Base-by-base conservation (phyloP, 2,797 vertebrate species). In the Gorsachius magnificus region DNA sequence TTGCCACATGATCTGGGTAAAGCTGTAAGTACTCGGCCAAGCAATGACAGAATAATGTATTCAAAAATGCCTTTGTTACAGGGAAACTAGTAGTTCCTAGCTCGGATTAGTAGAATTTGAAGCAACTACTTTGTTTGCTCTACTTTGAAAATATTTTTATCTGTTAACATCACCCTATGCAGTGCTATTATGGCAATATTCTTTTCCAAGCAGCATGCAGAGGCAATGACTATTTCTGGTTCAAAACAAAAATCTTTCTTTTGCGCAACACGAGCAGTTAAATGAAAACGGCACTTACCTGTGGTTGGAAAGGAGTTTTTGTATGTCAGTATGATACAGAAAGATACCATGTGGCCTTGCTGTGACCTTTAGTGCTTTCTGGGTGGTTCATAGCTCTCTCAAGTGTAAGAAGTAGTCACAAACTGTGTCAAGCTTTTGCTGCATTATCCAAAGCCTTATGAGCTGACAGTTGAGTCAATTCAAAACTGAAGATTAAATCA, bases 1-100 rank as follows among this genome's bases (percentile, higher is more conserved):
- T 98, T 99, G 97, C 99, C 99, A 6, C 99, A 99, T 33, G 99
- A 99, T 96, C 98, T 99, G 79, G 97, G 98, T 80, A 99, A 99
- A 97, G 99, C 99, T 91, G 99, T 99, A 96, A 99, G 99, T 98
- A 83, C 46, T 56, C 31, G 16, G 31, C 48, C 56, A 84, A 72
- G 24, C 28, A 33, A 4, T 82, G 46, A n/a, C 28, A 71, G 66
- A 77, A 70, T 22, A 75, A 38, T 46, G 15, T 43, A 9, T 80
- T 76, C 0, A 43, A 53, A 86, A 89, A 54, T 38, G 10, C 38
- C 15, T 57, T 57, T 69, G 24, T 68, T 83, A n/a, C 17, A n/a
- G 69, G 58, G 38, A 58, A 78, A 15, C 5, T 35, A 58, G n/a
- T 29, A 11, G 35, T 71, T 84, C 70, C 41, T 33, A n/a, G 9